Conservation (phyloP, 1,140 invertebrate genomes). For the Drosophila grimshawi region DNA sequence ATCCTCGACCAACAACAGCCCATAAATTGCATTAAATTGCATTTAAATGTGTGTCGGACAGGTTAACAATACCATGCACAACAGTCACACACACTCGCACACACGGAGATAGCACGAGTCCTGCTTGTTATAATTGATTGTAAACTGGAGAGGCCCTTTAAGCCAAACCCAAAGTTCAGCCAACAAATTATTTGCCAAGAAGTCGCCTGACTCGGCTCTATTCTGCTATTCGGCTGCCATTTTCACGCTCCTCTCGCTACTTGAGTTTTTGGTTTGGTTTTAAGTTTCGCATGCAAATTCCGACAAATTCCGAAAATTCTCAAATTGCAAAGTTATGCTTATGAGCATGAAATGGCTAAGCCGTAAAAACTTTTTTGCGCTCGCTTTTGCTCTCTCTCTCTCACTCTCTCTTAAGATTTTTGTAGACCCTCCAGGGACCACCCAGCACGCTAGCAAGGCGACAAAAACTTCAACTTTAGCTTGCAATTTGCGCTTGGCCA, state of each 20-base stretch:
- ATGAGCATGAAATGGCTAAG: slow-evolving; percentile 58
- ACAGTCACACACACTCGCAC: neutral
- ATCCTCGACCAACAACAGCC: slow-evolving; percentile 24
- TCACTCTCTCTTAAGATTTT: neutral
- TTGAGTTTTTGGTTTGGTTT: neutral
- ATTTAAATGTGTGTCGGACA: slow-evolving; percentile 83
- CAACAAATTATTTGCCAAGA: slow-evolving; percentile 36
- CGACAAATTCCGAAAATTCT: slow-evolving; percentile 11
- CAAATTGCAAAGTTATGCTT: slow-evolving; percentile 52
- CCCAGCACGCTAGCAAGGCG: slow-evolving; percentile 29
- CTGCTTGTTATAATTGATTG: slow-evolving; percentile 63
- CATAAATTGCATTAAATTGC: slow-evolving; percentile 83
- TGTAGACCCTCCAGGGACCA: slow-evolving; percentile 9
- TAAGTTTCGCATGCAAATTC: slow-evolving; percentile 36
- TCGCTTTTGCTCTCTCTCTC: neutral
- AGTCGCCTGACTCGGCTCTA: neutral
- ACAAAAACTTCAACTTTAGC: slow-evolving; percentile 37
- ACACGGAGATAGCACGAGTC: neutral
- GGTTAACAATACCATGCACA: slow-evolving; percentile 63
- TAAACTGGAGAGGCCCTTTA: slow-evolving; percentile 47
- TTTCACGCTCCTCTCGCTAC: slow-evolving; percentile 28
- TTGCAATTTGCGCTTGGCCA: slow-evolving; percentile 31
- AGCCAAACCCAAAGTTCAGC: slow-evolving; percentile 12
- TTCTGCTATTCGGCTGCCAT: neutral
- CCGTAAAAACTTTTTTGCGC: slow-evolving; percentile 29